Evolutionary conservation across 2,888 invertebrate species (phyloP), one percentile per base, ranked within the genome.

Genomic region (Operophtera brumata): DNA sequence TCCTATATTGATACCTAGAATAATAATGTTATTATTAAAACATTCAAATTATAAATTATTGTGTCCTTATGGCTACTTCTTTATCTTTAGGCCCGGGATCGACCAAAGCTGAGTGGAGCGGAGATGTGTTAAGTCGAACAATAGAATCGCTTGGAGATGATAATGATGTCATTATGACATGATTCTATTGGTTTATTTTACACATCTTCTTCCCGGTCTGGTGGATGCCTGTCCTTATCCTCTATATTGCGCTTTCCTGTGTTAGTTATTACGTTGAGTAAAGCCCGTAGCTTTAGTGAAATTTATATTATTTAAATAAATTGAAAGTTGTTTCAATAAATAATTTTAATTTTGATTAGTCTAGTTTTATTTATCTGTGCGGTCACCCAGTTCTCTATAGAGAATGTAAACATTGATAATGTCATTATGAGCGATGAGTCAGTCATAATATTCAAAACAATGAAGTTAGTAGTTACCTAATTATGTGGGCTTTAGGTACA

Each of bases 301-400:
- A 77, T 81, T 76, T 79, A 80, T 82, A 78, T 86, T 82, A 86
- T 82, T 83, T 78, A 82, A 83, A 78, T 73, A 55, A 36, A 84
- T 82, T 82, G 78, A 84, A 86, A 4, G 79, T 86, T 90, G 88
- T 90, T 89, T 90, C 77, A 90, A 86, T 88, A 89, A 87, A 90
- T 86, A 77, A 86, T 80, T 86, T 85, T 87, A 86, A 87, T 88
- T 89, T 87, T 86, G 70, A 69, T 56, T 56, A 56, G 57, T 53
- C 62, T 64, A 59, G 54, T 65, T 69, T 75, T 57, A 56, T 69
- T 61, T 62, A 54, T 52, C 56, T 26, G 10, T 28, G 40, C 25
- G 9, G 11, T 28, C 11, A 36, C 10, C 11, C 41, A 39, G 39
- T 36, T 32, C 13, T 39, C 43, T 50, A 32, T 52, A 37, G 46